Evolutionary conservation across 2,888 invertebrate genomes (phyloP).

Genomic region (Drosophila hamatofila): DNA sequence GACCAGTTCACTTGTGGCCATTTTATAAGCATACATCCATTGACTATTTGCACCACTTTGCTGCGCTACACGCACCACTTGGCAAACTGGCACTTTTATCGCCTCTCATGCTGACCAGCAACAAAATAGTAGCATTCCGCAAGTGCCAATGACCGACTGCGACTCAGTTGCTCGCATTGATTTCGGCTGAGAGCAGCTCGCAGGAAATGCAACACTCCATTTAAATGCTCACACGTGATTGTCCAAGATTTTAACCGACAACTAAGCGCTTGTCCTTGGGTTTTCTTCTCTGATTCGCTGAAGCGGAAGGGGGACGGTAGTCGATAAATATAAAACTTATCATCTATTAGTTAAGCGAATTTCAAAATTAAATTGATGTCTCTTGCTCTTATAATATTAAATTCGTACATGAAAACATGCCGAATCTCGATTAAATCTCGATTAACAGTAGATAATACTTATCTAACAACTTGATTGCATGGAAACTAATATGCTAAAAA

Average conservation of each 20-base stretch:
- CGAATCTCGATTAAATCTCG: no score
- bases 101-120: constrained; percentile 64
- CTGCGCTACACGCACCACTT: constrained; percentile 56
- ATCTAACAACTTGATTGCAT: no score
- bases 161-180: neutral
- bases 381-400: no score
- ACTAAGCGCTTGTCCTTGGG: neutral
- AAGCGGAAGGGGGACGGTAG: no score
- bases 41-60: constrained; percentile 51
- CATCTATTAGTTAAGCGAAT: no score
- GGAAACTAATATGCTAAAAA: no score
- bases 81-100: constrained; percentile 65
- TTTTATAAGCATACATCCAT: constrained; percentile 37
- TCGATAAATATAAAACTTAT: no score
- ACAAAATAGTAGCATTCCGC: constrained; percentile 61
- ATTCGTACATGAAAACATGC: no score
- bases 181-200: constrained; percentile 14
- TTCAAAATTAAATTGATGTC: no score
- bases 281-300: neutral
- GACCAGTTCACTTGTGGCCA: no score
- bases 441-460: no score
- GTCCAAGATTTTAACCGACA: constrained; percentile 14
- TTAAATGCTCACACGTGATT: constrained; percentile 67
- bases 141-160: constrained; percentile 45
- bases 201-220: constrained; percentile 35